A percentile compares a stretch with the other conserved stretches of the same genome.
phyloP scores from a whole-genome alignment of 2,888 invertebrate genomes.

The Chymomyza fuscimana region DNA sequence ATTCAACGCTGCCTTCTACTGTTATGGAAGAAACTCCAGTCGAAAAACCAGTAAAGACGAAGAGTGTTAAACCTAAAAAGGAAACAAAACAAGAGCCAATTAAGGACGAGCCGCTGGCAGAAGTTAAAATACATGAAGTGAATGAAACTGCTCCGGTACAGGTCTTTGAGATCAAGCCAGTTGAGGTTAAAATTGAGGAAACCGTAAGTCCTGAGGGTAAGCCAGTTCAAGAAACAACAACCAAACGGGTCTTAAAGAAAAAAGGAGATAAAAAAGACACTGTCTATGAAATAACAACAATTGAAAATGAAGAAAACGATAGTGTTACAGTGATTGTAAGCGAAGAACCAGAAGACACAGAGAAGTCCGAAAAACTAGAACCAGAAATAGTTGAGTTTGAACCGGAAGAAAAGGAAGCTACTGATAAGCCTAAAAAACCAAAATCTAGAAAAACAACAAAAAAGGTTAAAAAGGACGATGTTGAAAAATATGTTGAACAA shows the following conservation, averaged over 20 bases:
- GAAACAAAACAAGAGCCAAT: conserved; percentile 40
- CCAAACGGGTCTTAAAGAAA: conserved; percentile 72
- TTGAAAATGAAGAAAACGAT: conserved; percentile 72
- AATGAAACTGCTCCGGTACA: conserved; percentile 52
- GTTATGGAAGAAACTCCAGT: conserved; percentile 63
- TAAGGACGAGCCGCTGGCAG: conserved; percentile 41
- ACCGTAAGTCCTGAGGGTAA: conserved; percentile 66
- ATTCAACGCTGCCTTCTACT: conserved; percentile 38
- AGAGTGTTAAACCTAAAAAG: conserved; percentile 58
- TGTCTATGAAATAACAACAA: conserved; percentile 70
- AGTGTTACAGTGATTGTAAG: conserved; percentile 70
- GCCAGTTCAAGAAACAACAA: conserved; percentile 72
- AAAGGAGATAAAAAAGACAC: conserved; percentile 68
- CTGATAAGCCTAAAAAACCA: conserved; percentile 73
- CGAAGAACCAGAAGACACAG: conserved; percentile 59
- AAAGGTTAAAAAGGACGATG: conserved; percentile 70
- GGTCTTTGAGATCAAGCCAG: conserved; percentile 67
- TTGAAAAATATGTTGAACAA: conserved; percentile 69
- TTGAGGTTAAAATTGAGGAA: conserved; percentile 66
- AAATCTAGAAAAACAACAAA: conserved; percentile 66
- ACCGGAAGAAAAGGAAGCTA: conserved; percentile 57
- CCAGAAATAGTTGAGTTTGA: conserved; percentile 17
- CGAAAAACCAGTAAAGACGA: conserved; percentile 66
- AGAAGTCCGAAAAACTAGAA: conserved; percentile 38
- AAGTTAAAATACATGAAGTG: conserved; percentile 64